Evolutionary conservation across 2,113 vertebrate genomes (phyloP), one percentile per base, ranked within the genome.

Genomic region (Dipodomys ordii): DNA sequence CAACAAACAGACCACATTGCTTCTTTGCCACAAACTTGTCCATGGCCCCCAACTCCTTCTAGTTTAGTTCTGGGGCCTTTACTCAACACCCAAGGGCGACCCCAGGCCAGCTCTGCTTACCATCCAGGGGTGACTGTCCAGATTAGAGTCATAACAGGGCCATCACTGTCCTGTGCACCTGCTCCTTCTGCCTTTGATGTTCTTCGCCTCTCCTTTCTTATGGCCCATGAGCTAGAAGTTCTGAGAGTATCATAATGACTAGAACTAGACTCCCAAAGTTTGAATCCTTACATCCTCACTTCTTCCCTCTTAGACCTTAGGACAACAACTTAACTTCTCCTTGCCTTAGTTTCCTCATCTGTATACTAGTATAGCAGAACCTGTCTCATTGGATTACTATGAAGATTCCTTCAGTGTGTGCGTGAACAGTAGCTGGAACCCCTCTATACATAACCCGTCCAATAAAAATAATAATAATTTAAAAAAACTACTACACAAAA

Each of bases 291-390:
- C 46, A 44, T n/a, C 90, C 90, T 25, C 30, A 72, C 8, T 46
- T 86, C 16, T 19, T 87, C 35, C 64, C 6, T 85, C 19, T 77
- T 22, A 32, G 28, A 81, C 27, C 16, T 7, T 60, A 83, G 15
- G 19, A 93, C 62, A 90, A 30, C 49, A n/a, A 53, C 20, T 72
- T 82, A 49, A 53, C 19, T 80, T 49, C 57, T n/a, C 6, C 19
- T 8, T 64, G 15, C 22, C 69, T 95, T 28, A 8, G 9, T 73
- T 88, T 84, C 16, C 72, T 93, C 74, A 91, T 65, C 39, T 88
- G 25, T 39, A 76, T 71, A 15, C 8, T 32, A 72, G 22, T 46
- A 53, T 46, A 68, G 0, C 12, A 60, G 2, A 28, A 65, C 18
- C 62, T 25, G 9, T n/a, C n/a, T 90, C 49, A 15, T 1, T 74